Percentiles rank a stretch among this genome's conserved stretches.
Evolutionary conservation across 1,140 invertebrate genomes (phyloP).

Genomic region (Amphibalanus amphitrite): DNA sequence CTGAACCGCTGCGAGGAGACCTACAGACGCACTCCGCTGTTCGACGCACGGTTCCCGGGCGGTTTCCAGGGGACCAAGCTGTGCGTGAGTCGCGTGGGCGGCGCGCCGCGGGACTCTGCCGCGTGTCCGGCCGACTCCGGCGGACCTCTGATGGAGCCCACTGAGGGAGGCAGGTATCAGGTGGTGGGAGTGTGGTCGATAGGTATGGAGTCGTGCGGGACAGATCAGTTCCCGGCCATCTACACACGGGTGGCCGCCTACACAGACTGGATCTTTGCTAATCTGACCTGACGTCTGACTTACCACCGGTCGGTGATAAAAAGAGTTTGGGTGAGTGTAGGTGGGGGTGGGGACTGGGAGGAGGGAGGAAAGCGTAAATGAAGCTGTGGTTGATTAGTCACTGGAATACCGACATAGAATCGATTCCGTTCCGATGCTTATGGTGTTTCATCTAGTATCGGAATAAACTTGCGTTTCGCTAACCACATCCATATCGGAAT

Average conservation of each 20-base stretch:
- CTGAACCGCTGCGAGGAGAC: constrained; percentile 29
- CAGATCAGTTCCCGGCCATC: constrained; percentile 19
- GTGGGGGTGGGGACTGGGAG: too few species aligned
- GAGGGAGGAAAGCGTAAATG: too few species aligned
- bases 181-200: constrained; percentile 21
- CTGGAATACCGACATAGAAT: too few species aligned
- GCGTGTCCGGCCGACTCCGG: constrained; percentile 21
- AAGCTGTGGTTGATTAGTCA: too few species aligned
- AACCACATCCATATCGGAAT: too few species aligned
- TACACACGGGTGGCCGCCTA: constrained; percentile 21
- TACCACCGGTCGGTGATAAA: too few species aligned
- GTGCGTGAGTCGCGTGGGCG: neutral
- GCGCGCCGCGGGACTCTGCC: neutral
- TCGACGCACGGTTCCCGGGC: neutral
- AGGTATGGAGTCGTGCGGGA: constrained; percentile 21
- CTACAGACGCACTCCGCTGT: neutral
- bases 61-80: constrained; percentile 10
- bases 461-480: too few species aligned
- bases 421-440: too few species aligned
- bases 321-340: too few species aligned
- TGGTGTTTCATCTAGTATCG: too few species aligned
- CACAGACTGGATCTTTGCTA: constrained; percentile 18
- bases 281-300: too few species aligned
- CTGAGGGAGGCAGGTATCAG: constrained; percentile 16
- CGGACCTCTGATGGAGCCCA: constrained; percentile 21